Evolutionary conservation across 2,888 invertebrate genomes (phyloP).

Genomic region (Leuctra nigra): DNA sequence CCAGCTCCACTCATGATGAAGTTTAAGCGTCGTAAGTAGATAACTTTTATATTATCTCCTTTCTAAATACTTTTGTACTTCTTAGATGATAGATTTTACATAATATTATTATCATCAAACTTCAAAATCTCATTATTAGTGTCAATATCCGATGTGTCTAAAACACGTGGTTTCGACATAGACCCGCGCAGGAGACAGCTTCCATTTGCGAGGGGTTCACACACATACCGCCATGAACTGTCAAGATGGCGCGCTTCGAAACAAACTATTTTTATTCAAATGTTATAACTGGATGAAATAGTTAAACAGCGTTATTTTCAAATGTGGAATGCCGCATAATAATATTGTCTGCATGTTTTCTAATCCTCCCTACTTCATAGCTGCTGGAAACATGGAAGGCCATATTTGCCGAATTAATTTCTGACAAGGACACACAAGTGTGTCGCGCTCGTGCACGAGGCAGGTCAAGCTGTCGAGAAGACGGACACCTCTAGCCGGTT

Average conservation of each 20-base stretch:
- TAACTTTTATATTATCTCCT: not conserved
- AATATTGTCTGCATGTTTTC: too few species aligned
- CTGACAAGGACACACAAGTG: too few species aligned
- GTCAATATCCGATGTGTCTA: constrained; percentile 15
- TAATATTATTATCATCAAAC: not conserved
- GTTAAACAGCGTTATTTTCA: too few species aligned
- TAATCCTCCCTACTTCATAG: too few species aligned
- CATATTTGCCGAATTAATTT: too few species aligned
- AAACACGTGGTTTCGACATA: constrained; percentile 15
- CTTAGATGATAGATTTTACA: not conserved
- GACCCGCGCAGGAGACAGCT: constrained; percentile 3
- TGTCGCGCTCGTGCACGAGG: too few species aligned
- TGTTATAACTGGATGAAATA: too few species aligned
- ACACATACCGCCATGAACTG: constrained; percentile 8
- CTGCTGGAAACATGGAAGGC: too few species aligned
- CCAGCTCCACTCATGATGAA: constrained; percentile 21
- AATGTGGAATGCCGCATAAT: too few species aligned
- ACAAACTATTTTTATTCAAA: too few species aligned
- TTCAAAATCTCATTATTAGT: not conserved
- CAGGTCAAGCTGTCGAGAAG: too few species aligned
- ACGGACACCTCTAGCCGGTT: too few species aligned
- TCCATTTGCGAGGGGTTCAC: constrained; percentile 25
- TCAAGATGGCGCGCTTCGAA: constrained; percentile 24
- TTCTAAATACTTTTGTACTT: not conserved
- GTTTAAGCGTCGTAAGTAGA: constrained; percentile 27